Conservation (phyloP, 2,113 vertebrate species). For the Apistogramma diplotaenia region DNA sequence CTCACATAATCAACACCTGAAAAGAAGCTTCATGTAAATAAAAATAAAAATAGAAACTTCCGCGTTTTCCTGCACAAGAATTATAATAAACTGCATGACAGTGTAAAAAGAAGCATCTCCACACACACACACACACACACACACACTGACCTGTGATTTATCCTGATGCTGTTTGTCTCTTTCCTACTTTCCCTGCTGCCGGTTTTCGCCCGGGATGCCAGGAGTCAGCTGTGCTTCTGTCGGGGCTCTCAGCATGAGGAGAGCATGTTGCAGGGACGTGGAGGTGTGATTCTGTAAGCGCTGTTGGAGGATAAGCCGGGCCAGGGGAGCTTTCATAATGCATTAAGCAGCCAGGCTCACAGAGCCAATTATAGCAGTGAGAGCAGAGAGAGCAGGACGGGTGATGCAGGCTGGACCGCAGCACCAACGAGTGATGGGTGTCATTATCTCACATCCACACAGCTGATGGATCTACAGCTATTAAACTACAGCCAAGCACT, state of each 20-base stretch:
- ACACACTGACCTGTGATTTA: background rate
- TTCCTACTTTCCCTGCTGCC: background rate
- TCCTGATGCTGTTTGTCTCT: background rate
- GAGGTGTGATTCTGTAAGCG: slow-evolving; percentile 9
- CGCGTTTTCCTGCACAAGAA: rapidly evolving
- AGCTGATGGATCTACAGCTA: background rate
- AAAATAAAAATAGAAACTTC: background rate
- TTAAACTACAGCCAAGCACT: background rate
- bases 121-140: background rate
- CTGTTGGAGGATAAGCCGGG: slow-evolving; percentile 16
- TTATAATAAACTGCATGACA: too few relatives aligned
- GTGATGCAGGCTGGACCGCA: background rate
- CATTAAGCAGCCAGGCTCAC: slow-evolving; percentile 40
- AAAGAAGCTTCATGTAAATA: background rate
- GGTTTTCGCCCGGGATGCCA: background rate
- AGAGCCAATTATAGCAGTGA: slow-evolving; percentile 48
- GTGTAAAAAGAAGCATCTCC: background rate
- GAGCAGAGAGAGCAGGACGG: background rate
- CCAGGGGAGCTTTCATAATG: slow-evolving; percentile 36
- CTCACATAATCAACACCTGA: background rate
- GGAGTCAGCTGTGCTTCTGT: background rate
- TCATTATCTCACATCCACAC: background rate
- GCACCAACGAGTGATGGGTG: background rate
- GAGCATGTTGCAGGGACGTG: background rate
- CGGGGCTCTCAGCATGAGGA: background rate